Percentiles rank a stretch among this genome's conserved stretches.
Conservation (phyloP, 2,797 vertebrate genomes). For the Onychomys leucogaster region DNA sequence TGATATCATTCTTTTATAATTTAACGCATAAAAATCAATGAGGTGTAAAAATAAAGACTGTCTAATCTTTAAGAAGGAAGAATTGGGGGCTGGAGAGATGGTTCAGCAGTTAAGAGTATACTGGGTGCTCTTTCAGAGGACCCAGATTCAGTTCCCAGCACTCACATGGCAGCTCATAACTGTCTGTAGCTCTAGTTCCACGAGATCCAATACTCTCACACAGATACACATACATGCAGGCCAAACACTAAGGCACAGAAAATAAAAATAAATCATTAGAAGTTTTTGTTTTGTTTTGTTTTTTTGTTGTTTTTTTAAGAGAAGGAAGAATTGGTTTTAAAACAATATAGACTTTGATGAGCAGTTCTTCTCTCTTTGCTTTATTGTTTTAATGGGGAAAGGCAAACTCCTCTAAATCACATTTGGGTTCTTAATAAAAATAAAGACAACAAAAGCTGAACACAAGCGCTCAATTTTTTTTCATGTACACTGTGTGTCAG, state of each 20-base stretch:
- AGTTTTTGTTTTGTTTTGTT: too few species aligned
- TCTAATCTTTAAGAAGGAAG: background rate
- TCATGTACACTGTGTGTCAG: background rate
- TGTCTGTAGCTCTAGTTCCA: background rate
- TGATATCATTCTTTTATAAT: background rate
- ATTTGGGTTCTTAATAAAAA: background rate
- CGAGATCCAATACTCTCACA: background rate
- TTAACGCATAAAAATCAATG: background rate
- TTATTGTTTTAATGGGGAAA: background rate
- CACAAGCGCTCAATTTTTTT: background rate
- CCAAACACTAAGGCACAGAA: background rate
- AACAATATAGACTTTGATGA: background rate
- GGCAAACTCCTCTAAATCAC: background rate
- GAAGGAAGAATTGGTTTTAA: background rate
- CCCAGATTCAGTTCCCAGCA: background rate
- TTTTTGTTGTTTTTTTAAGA: background rate
- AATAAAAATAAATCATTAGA: background rate
- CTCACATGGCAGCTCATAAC: background rate
- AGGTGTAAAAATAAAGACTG: constrained; percentile 5
- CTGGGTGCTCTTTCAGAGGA: background rate
- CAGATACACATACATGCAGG: background rate
- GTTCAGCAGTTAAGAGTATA: background rate
- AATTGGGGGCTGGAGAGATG: background rate
- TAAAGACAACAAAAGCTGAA: background rate
- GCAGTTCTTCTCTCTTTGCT: background rate